Evolutionary conservation across 2,113 vertebrate species (phyloP), one percentile per base, ranked within the genome.

Genomic region (Epinephelus fuscoguttatus): DNA sequence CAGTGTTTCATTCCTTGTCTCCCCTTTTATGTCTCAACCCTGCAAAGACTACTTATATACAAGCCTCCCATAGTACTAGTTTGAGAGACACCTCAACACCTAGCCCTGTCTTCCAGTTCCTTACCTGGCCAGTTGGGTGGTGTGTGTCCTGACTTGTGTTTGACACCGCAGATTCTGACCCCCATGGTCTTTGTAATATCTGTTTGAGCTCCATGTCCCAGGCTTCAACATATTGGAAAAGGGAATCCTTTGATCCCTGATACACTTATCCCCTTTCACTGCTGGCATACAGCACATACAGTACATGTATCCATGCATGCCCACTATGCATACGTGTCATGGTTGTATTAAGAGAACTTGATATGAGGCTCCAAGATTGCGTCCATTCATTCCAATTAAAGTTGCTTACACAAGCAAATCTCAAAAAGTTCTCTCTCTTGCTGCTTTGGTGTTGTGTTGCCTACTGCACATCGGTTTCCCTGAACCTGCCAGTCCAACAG

Each of bases 1-100:
- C 57, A 76, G 9, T 17, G 4, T 78, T 78, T 85, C n/a, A 57
- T 73, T 84, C 37, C 15, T 70, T 73, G 23, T 76, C 11, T 84
- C 49, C 4, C 23, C 25, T 80, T 84, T 86, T 68, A 75, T 78
- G 78, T 75, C 55, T 78, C 45, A 61, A 7, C 15, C n/a, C 14
- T 60, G 6, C 37, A 57, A 63, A 60, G 47, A 42, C 18, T 73
- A 64, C 14, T 18, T 64, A 15, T 25, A 40, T 6, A 50, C 13
- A 79, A n/a, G 13, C 23, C 3, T 55, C 15, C 33, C 17, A 6
- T n/a, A 49, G 69, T 2, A 8, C 50, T 14, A 9, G 33, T 59
- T 23, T 63, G 42, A 75, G 21, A 8, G 62, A 71, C 57, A 79
- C 23, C 27, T 18, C 1, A 25, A 59, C 59, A 47, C 13, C 42